Conservation (phyloP, 1,140 invertebrate genomes). For the Pseudoatta argentina region DNA sequence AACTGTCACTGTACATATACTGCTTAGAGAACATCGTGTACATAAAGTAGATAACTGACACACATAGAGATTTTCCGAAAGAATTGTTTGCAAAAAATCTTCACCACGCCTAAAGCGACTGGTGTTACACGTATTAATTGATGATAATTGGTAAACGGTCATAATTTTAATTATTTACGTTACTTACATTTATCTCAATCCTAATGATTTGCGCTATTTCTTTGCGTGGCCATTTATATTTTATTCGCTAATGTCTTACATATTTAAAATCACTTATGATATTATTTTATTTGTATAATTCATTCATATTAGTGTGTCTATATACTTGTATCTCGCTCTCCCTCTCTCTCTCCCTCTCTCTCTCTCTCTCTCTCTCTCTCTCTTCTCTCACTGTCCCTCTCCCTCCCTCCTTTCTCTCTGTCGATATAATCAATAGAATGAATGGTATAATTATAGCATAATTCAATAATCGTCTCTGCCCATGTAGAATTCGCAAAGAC, state of each 20-base stretch:
- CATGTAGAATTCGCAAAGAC: background rate
- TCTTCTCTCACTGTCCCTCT: conserved; percentile 28
- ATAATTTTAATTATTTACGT: conserved; percentile 25
- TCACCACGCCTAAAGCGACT: conserved; percentile 73
- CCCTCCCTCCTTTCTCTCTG: background rate
- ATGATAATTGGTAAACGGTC: conserved; percentile 65
- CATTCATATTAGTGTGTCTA: background rate
- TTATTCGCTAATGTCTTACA: background rate
- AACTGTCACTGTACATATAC: conserved; percentile 50
- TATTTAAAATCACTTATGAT: conserved; percentile 35
- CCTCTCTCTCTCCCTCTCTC: no score
- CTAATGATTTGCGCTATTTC: conserved; percentile 42
- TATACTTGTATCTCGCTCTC: conserved; percentile 37
- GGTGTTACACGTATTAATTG: conserved; percentile 69
- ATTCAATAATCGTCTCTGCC: background rate
- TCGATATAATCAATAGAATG: conserved; percentile 4
- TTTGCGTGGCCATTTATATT: conserved; percentile 1
- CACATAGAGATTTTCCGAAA: conserved; percentile 76
- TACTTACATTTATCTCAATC: conserved; percentile 44
- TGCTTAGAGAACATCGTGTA: conserved; percentile 62
- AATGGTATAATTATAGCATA: conserved; percentile 23
- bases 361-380: background rate
- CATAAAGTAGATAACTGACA: conserved; percentile 71
- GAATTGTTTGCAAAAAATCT: conserved; percentile 73
- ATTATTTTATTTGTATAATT: conserved; percentile 45